phyloP scores from a whole-genome alignment of 2,113 vertebrate species.

The Gadus macrocephalus region DNA sequence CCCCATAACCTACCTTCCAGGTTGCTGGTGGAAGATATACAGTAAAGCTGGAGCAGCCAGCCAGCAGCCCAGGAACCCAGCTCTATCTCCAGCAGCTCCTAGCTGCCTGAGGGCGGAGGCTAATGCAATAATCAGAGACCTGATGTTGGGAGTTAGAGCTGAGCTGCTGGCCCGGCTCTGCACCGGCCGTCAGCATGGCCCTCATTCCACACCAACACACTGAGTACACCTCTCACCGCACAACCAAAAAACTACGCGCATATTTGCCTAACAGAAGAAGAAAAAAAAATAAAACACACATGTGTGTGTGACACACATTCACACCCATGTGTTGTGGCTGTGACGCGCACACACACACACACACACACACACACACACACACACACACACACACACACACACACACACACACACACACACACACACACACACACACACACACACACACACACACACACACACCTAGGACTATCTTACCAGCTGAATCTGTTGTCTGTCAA shows the following conservation, averaged over 20 bases:
- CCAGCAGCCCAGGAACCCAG: neutral
- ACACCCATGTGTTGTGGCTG: neutral
- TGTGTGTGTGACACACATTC: neutral
- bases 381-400: constrained; percentile 10
- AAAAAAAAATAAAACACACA: too few species aligned
- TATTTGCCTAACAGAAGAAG: neutral
- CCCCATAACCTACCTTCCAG: neutral
- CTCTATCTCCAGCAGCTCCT: constrained; percentile 13
- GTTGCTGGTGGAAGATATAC: constrained; percentile 2
- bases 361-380: constrained; percentile 1
- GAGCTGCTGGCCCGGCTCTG: constrained; percentile 15
- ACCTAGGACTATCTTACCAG: constrained; percentile 65
- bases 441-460: constrained; percentile 4
- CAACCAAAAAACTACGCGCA: neutral
- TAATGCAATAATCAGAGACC: constrained; percentile 53
- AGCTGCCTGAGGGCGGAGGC: neutral
- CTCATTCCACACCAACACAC: neutral
- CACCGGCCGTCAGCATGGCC: constrained; percentile 13
- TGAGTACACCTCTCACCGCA: neutral
- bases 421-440: constrained; percentile 13
- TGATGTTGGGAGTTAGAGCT: constrained; percentile 49
- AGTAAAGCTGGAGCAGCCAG: neutral
- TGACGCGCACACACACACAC: neutral
- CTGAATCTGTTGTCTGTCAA: constrained; percentile 76
- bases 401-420: constrained; percentile 10